Conservation (phyloP, 2,888 invertebrate species). For the Phlogophora meticulosa region DNA sequence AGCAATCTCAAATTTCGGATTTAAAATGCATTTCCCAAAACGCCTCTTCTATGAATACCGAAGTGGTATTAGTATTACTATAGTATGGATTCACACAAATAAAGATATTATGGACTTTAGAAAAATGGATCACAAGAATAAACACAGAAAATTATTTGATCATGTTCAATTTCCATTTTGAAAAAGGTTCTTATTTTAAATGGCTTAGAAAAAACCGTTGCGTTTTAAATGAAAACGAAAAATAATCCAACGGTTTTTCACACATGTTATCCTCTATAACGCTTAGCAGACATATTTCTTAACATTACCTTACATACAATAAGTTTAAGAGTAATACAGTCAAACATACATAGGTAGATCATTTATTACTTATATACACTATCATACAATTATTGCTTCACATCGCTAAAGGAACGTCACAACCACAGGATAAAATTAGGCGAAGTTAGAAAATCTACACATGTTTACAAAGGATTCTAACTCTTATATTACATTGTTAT, state of each 20-base stretch:
- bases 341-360: slow-evolving; percentile 25
- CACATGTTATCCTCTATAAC: slow-evolving; percentile 3
- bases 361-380: slow-evolving; percentile 57
- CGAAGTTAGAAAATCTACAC: slow-evolving; percentile 51
- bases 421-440: slow-evolving; percentile 74
- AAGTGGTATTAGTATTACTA: not conserved
- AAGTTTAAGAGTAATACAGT: slow-evolving; percentile 26
- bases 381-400: slow-evolving; percentile 63
- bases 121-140: too few relatives aligned
- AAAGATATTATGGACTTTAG: not conserved
- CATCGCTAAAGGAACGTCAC: slow-evolving; percentile 69
- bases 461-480: slow-evolving; percentile 43
- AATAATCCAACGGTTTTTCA: slow-evolving; percentile 2
- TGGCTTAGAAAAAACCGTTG: not conserved
- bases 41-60: not conserved
- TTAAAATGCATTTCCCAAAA: not conserved
- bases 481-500: slow-evolving; percentile 1
- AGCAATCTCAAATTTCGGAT: not conserved
- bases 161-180: too few relatives aligned
- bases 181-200: not conserved
- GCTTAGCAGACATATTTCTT: slow-evolving; percentile 14
- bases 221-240: too few relatives aligned
- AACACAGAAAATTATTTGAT: too few relatives aligned
- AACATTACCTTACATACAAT: slow-evolving; percentile 2
- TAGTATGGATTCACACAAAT: not conserved